phyloP scores from a whole-genome alignment of 1,140 invertebrate species.

The Drosophila kikkawai region DNA sequence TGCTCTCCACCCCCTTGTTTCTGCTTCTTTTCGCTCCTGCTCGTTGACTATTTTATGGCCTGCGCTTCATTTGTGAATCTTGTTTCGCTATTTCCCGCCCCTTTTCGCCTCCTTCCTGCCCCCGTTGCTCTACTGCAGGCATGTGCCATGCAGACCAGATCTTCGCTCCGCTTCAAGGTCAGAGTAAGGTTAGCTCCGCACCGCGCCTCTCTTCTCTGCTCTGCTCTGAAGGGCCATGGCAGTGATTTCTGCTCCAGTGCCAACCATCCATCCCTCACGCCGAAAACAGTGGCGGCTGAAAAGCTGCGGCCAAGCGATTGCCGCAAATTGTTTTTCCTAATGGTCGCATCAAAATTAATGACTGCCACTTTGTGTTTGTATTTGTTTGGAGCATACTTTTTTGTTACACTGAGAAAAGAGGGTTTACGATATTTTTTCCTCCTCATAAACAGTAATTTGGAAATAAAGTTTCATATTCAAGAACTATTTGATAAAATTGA shows the following conservation, averaged over 20 bases:
- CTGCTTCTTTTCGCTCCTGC: conserved; percentile 20
- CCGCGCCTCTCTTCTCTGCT: conserved; percentile 22
- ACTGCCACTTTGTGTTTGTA: conserved; percentile 24
- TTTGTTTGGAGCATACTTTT: conserved; percentile 53
- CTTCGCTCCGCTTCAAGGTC: conserved; percentile 74
- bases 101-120: conserved; percentile 9
- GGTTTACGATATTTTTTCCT: background rate
- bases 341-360: conserved; percentile 43
- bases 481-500: background rate
- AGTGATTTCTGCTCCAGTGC: conserved; percentile 59
- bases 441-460: no score
- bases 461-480: no score
- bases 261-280: background rate
- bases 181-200: conserved; percentile 73
- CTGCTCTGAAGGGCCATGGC: conserved; percentile 60
- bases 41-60: conserved; percentile 54
- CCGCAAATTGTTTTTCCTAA: conserved; percentile 56
- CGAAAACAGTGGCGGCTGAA: conserved; percentile 24
- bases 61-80: conserved; percentile 50
- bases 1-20: conserved; percentile 17
- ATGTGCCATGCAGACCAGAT: conserved; percentile 46
- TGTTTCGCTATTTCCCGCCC: conserved; percentile 54
- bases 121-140: conserved; percentile 18
- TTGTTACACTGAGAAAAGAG: conserved; percentile 2
- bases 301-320: conserved; percentile 25